Evolutionary conservation across 2,888 invertebrate genomes (phyloP).

Genomic region (Drosophila neotestacea): DNA sequence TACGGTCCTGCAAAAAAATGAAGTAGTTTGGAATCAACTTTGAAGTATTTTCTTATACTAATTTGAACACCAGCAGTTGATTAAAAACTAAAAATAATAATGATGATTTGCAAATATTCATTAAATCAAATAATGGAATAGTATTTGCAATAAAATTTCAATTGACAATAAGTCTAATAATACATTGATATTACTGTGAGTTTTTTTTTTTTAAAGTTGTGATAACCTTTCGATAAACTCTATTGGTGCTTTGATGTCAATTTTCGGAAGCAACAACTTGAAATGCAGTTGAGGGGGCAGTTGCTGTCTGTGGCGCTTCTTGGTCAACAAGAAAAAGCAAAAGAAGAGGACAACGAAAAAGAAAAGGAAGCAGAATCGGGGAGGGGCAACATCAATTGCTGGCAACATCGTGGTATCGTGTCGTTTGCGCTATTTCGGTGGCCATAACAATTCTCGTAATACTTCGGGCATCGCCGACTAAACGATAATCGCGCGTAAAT

Average conservation of each 20-base stretch:
- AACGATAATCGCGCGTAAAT: slow-evolving; percentile 85
- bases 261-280: slow-evolving; percentile 43
- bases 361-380: slow-evolving; percentile 16
- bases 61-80: no score
- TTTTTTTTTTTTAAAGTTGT: slow-evolving; percentile 13
- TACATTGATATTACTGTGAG: slow-evolving; percentile 7
- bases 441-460: slow-evolving; percentile 84
- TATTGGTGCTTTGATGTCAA: slow-evolving; percentile 31
- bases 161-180: neutral
- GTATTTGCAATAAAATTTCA: neutral
- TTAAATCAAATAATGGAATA: no score
- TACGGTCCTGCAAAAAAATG: no score
- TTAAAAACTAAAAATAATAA: no score
- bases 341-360: neutral
- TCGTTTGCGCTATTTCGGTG: slow-evolving; percentile 76
- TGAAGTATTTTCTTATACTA: no score
- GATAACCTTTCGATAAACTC: slow-evolving; percentile 41
- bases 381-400: slow-evolving; percentile 51
- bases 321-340: neutral
- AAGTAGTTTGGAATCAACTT: no score
- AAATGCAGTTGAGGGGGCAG: slow-evolving; percentile 27
- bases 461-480: slow-evolving; percentile 83
- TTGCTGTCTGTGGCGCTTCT: no score
- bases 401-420: slow-evolving; percentile 65
- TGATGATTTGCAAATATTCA: no score